Evolutionary conservation across 1,140 invertebrate species (phyloP).

Genomic region (Chionoecetes opilio): DNA sequence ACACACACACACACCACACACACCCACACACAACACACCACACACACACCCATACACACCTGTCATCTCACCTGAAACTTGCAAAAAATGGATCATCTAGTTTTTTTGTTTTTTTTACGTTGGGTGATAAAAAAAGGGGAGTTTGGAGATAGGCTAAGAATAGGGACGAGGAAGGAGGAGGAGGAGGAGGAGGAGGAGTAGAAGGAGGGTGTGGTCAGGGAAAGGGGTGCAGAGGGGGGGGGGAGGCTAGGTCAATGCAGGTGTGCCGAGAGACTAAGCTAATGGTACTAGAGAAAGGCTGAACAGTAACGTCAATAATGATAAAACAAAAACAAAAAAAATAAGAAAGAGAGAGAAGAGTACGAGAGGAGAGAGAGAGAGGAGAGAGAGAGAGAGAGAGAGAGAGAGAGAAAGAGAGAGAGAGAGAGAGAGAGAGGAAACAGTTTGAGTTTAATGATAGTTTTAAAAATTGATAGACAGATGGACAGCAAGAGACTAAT

Average conservation of each 20-base stretch:
- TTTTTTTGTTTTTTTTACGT: neutral
- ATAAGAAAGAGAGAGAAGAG: too few relatives aligned
- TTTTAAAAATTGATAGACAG: too few relatives aligned
- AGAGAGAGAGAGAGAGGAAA: neutral
- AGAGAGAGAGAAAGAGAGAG: neutral
- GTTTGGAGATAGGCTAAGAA: too few relatives aligned
- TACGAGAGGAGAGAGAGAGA: too few relatives aligned
- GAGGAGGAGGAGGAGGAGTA: neutral
- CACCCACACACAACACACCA: neutral
- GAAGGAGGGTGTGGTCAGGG: slow-evolving; percentile 2
- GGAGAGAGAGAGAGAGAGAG: slow-evolving; percentile 43
- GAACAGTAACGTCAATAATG: neutral
- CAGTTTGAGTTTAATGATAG: neutral
- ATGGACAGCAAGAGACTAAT: too few relatives aligned
- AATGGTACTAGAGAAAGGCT: neutral
- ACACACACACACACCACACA: neutral
- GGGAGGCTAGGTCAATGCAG: neutral
- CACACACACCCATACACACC: neutral
- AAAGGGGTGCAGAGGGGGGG: neutral
- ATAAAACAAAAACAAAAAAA: too few relatives aligned
- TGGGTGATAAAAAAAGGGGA: too few relatives aligned
- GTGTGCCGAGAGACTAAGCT: neutral
- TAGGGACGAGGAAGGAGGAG: neutral
- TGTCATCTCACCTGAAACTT: neutral
- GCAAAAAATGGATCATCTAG: neutral